Evolutionary conservation across 2,797 vertebrate genomes (phyloP).

Genomic region (Pterois miles): DNA sequence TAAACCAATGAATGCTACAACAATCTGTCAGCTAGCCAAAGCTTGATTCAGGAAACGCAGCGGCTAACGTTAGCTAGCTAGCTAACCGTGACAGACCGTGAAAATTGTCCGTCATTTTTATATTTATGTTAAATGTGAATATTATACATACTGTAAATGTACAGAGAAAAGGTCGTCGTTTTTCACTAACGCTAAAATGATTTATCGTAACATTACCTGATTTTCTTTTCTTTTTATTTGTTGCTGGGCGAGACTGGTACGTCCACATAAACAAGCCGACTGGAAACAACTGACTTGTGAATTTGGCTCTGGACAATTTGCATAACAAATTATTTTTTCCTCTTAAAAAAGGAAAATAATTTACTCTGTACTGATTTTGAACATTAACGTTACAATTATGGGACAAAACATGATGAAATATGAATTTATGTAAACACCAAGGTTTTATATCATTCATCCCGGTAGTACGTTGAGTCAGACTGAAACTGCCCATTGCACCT

Average conservation of each 20-base stretch:
- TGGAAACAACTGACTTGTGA: conserved; percentile 43
- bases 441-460: not conserved
- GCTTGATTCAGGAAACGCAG: conserved; percentile 48
- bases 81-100: not conserved
- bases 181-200: not conserved
- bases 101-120: not conserved
- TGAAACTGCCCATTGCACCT: not conserved
- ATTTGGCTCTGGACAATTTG: not conserved
- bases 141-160: accelerated
- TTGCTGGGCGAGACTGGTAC: conserved; percentile 50
- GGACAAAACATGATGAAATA: not conserved
- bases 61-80: conserved; percentile 49
- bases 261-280: conserved; percentile 69
- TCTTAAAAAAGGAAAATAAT: not conserved
- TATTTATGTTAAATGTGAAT: not conserved
- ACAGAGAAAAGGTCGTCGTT: accelerated
- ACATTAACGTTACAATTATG: not conserved
- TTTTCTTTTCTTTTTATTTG: conserved; percentile 4
- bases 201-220: conserved; percentile 25
- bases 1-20: not conserved
- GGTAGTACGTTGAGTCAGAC: not conserved
- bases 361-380: not conserved
- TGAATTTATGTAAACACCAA: not conserved
- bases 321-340: not conserved
- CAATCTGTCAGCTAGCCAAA: not conserved